phyloP scores from a whole-genome alignment of 1,140 invertebrate species.

The Calliopsis andreniformis region DNA sequence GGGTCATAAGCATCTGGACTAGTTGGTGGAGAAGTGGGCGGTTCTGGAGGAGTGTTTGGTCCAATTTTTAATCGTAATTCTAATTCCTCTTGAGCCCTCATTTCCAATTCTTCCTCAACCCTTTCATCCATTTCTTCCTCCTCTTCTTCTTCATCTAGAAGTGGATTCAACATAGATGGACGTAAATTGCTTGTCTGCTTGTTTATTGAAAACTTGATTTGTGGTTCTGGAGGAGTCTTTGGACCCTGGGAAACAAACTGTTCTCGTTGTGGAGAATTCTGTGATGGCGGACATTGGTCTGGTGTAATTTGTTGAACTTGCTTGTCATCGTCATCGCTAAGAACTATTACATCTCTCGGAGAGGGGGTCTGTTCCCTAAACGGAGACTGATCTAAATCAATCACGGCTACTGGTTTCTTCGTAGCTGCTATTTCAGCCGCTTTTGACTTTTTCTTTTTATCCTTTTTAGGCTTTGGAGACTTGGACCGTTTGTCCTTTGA shows the following conservation, averaged over 20 bases:
- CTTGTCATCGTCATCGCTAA: conserved; percentile 89
- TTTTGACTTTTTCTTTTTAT: conserved; percentile 81
- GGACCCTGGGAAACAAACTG: conserved; percentile 83
- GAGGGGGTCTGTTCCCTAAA: conserved; percentile 90
- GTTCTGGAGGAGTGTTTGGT: conserved; percentile 85
- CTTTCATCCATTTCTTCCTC: conserved; percentile 74
- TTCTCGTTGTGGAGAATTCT: conserved; percentile 74
- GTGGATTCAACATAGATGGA: conserved; percentile 84
- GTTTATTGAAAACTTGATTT: conserved; percentile 86
- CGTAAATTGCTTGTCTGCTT: conserved; percentile 83
- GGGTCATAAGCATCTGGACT: conserved; percentile 92
- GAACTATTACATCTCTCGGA: conserved; percentile 89
- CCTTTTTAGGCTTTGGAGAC: conserved; percentile 79
- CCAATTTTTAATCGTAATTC: conserved; percentile 81
- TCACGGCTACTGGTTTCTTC: conserved; percentile 90
- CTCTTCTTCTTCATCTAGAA: conserved; percentile 81
- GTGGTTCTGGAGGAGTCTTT: conserved; percentile 89
- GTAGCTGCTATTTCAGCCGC: conserved; percentile 80
- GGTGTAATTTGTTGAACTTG: conserved; percentile 72
- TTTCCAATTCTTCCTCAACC: conserved; percentile 77
- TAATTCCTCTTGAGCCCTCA: conserved; percentile 79
- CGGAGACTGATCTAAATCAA: conserved; percentile 92
- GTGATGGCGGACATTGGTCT: conserved; percentile 66
- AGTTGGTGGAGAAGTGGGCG: conserved; percentile 84
- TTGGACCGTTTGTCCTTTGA: conserved; percentile 81